Conservation (phyloP, 2,888 invertebrate genomes). For the Trichogramma evanescens region DNA sequence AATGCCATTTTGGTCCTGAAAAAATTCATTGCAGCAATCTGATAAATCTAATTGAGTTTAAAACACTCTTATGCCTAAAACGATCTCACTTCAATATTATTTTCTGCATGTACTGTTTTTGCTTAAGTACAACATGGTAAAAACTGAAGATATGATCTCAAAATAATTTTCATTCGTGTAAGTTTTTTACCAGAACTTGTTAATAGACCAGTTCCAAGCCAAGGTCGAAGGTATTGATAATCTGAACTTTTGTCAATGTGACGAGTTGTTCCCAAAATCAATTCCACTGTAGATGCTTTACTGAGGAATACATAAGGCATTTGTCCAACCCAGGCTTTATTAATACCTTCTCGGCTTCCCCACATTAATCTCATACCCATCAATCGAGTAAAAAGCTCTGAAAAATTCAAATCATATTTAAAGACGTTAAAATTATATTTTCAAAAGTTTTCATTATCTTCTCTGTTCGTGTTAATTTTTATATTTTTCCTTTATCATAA, state of each 20-base stretch:
- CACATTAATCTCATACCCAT: slow-evolving; percentile 50
- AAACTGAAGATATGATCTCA: neutral
- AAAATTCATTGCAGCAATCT: neutral
- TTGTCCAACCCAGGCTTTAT: slow-evolving; percentile 50
- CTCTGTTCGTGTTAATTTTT: too few species aligned
- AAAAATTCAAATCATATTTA: slow-evolving; percentile 4
- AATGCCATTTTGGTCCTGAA: slow-evolving; percentile 55
- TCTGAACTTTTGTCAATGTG: slow-evolving; percentile 56
- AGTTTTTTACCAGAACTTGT: slow-evolving; percentile 48
- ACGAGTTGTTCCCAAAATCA: slow-evolving; percentile 53
- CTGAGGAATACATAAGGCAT: slow-evolving; percentile 50
- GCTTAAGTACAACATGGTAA: neutral
- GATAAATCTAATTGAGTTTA: neutral
- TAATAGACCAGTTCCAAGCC: slow-evolving; percentile 55
- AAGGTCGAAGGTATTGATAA: slow-evolving; percentile 54
- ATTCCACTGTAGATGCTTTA: slow-evolving; percentile 51
- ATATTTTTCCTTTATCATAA: too few species aligned
- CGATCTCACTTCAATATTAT: neutral
- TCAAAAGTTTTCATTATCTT: too few species aligned
- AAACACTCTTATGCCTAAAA: neutral
- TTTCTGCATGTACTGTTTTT: neutral
- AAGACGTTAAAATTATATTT: neutral
- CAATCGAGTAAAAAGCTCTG: slow-evolving; percentile 51
- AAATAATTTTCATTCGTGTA: neutral
- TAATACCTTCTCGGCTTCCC: slow-evolving; percentile 50